phyloP scores from a whole-genome alignment of 92 coral and sea anemone genomes.

The Blastomussa wellsi region DNA sequence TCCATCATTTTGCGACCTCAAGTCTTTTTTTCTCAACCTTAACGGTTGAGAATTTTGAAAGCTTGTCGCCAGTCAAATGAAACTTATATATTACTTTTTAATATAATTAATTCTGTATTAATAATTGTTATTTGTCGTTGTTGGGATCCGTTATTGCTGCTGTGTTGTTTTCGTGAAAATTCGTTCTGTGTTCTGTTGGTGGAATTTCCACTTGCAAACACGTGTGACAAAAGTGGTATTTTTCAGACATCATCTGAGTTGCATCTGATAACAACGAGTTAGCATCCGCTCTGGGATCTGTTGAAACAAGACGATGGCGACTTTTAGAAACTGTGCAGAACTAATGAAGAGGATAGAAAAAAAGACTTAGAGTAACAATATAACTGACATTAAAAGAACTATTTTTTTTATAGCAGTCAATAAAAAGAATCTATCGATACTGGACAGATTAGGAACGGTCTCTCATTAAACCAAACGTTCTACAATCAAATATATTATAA shows the following conservation, averaged over 20 bases:
- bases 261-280: conserved; percentile 54
- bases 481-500: too few relatives aligned
- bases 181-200: background rate
- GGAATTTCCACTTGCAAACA: conserved; percentile 69
- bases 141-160: background rate
- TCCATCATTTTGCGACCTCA: background rate
- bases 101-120: background rate
- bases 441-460: too few relatives aligned
- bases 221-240: conserved; percentile 71
- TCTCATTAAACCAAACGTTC: too few relatives aligned
- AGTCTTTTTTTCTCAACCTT: background rate
- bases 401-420: too few relatives aligned
- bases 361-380: background rate
- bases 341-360: background rate
- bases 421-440: too few relatives aligned
- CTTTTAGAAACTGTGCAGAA: background rate
- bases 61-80: background rate
- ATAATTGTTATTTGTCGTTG: background rate
- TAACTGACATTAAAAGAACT: too few relatives aligned
- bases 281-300: conserved; percentile 58
- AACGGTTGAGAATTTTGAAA: background rate
- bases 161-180: background rate
- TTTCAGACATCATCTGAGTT: conserved; percentile 56
- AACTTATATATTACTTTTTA: background rate
- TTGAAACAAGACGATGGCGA: background rate